Percentiles rank a stretch among this genome's conserved stretches.
Evolutionary conservation across 2,113 vertebrate species (phyloP).

Genomic region (Sporophila hypoxantha): DNA sequence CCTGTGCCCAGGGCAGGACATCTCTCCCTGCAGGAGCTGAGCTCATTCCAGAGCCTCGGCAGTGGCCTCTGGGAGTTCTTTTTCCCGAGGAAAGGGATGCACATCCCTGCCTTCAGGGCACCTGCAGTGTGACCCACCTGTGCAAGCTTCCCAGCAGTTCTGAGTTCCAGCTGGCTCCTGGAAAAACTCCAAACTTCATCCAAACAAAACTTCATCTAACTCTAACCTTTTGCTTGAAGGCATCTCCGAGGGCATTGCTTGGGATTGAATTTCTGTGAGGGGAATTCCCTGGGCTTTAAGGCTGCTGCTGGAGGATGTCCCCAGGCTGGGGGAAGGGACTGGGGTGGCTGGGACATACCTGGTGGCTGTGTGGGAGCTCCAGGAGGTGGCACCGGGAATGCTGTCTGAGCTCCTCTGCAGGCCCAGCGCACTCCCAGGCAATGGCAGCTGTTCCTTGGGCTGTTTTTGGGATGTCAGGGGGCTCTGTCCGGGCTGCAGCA

Average conservation of each 20-base stretch:
- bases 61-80: neutral
- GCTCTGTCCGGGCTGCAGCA: neutral
- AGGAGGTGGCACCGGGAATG: no score
- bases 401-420: neutral
- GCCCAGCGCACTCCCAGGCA: neutral
- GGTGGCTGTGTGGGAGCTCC: no score
- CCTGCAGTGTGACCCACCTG: neutral
- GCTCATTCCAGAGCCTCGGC: no score
- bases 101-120: neutral
- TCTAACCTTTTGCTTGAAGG: neutral
- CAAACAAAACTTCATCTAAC: neutral
- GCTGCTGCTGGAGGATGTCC: no score
- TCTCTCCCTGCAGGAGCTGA: no score
- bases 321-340: no score
- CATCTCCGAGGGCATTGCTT: neutral
- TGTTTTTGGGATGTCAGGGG: neutral
- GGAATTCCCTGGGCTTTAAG: no score
- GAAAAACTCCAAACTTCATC: no score
- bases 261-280: neutral
- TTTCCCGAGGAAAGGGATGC: neutral
- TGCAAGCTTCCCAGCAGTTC: neutral
- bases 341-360: no score
- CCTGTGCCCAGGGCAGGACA: no score
- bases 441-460: neutral
- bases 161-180: neutral